Conservation (phyloP, 2,888 invertebrate genomes). For the Agriopis aurantiaria region DNA sequence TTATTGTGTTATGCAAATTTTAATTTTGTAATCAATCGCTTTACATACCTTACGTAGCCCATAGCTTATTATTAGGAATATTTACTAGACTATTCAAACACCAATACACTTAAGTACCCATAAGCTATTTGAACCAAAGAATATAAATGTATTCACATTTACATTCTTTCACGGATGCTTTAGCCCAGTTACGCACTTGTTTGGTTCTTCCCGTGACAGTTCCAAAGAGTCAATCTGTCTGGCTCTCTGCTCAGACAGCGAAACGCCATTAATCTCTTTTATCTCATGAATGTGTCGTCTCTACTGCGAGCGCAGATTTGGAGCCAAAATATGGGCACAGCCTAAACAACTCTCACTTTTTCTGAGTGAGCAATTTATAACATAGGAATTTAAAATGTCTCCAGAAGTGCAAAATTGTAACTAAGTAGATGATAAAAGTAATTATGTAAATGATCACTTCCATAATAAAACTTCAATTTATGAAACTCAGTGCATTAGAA, state of each 20-base stretch:
- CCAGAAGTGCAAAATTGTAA: background rate
- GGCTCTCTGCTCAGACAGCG: conserved; percentile 41
- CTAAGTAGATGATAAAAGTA: too few relatives aligned
- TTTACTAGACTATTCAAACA: too few relatives aligned
- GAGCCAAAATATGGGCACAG: conserved; percentile 19
- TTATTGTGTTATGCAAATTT: too few relatives aligned
- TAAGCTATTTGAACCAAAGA: too few relatives aligned
- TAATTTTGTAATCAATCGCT: too few relatives aligned
- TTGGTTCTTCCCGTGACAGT: conserved; percentile 35
- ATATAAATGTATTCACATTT: background rate
- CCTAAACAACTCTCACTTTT: background rate
- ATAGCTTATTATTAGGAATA: too few relatives aligned
- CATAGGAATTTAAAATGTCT: background rate
- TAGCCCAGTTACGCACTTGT: conserved; percentile 12
- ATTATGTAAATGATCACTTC: too few relatives aligned
- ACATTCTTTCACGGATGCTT: background rate
- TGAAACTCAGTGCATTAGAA: too few relatives aligned
- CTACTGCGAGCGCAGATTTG: conserved; percentile 20
- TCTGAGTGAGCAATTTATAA: background rate
- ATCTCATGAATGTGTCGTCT: conserved; percentile 44
- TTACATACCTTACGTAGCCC: too few relatives aligned
- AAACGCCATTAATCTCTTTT: conserved; percentile 53
- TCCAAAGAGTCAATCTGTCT: conserved; percentile 47
- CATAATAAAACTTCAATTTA: too few relatives aligned
- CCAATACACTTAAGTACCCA: too few relatives aligned